Conservation (phyloP, 2,888 invertebrate species). For the Drosophila testacea region DNA sequence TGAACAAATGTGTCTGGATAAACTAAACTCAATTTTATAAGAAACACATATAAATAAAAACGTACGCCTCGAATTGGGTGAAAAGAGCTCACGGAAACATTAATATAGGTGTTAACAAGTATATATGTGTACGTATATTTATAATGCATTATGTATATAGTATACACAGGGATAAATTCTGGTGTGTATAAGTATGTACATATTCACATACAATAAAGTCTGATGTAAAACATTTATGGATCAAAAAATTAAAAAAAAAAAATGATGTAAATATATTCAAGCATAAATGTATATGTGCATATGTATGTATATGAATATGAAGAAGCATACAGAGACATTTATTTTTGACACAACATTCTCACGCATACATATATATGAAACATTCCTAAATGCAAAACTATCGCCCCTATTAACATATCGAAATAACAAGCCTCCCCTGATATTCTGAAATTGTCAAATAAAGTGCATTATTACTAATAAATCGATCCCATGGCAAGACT, state of each 20-base stretch:
- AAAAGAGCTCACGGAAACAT: not conserved
- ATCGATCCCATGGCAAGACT: no score
- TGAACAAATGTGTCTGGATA: constrained; percentile 22
- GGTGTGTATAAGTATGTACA: constrained; percentile 22
- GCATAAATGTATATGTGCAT: not conserved
- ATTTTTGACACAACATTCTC: constrained; percentile 9
- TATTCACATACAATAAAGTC: not conserved
- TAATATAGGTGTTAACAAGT: not conserved
- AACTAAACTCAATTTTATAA: constrained; percentile 11
- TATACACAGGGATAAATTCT: not conserved
- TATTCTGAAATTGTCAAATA: not conserved
- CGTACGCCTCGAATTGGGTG: not conserved
- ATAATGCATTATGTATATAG: constrained; percentile 1
- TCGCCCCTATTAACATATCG: not conserved
- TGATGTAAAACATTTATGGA: constrained; percentile 1
- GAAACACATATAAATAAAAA: constrained; percentile 4
- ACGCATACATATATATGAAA: not conserved
- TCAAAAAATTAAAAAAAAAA: not conserved
- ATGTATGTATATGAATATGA: not conserved
- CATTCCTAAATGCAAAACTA: constrained; percentile 1
- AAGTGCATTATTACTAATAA: no score
- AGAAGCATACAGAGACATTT: not conserved
- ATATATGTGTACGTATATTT: constrained; percentile 15
- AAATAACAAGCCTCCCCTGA: not conserved
- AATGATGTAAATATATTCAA: not conserved